Conservation (phyloP, 2,888 invertebrate genomes). For the Drosophila fulvimacula region DNA sequence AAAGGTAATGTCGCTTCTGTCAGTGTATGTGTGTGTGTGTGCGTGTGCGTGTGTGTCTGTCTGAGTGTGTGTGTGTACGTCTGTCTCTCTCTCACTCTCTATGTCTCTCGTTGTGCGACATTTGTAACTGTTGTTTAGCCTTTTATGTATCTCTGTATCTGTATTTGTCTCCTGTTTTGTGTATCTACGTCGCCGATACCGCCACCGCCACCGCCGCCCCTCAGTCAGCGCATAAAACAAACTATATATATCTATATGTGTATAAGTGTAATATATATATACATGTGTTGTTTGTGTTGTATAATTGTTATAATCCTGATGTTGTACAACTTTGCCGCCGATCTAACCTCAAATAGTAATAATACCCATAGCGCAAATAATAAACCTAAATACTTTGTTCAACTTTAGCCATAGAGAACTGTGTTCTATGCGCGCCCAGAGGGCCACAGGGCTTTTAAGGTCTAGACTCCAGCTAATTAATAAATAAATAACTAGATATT, state of each 20-base stretch:
- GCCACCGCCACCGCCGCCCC: neutral
- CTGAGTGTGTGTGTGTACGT: constrained; percentile 8
- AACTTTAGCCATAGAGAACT: constrained; percentile 4
- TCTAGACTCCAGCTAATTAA: neutral
- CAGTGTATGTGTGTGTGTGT: constrained; percentile 24
- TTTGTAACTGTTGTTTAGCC: constrained; percentile 58
- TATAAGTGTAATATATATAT: constrained; percentile 7
- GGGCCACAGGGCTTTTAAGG: neutral
- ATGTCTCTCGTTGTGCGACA: constrained; percentile 53
- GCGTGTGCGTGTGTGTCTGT: neutral
- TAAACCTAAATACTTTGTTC: constrained; percentile 9
- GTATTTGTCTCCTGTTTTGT: constrained; percentile 25
- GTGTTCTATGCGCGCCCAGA: neutral
- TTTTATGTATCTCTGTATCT: constrained; percentile 25
- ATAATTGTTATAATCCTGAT: constrained; percentile 42
- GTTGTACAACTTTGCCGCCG: constrained; percentile 31
- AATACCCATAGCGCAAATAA: constrained; percentile 5
- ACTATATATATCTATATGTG: constrained; percentile 18
- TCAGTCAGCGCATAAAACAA: constrained; percentile 15
- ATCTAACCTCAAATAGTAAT: constrained; percentile 34
- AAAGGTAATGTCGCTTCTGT: constrained; percentile 76
- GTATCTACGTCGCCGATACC: neutral
- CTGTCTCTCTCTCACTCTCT: constrained; percentile 15
- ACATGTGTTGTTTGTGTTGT: constrained; percentile 49
- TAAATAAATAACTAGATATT: neutral